These are phyloP conservation scores for Drosophila ercepeae DNA, from an alignment of 1,140 invertebrate genomes.

Conservation along the genomic window DNA sequence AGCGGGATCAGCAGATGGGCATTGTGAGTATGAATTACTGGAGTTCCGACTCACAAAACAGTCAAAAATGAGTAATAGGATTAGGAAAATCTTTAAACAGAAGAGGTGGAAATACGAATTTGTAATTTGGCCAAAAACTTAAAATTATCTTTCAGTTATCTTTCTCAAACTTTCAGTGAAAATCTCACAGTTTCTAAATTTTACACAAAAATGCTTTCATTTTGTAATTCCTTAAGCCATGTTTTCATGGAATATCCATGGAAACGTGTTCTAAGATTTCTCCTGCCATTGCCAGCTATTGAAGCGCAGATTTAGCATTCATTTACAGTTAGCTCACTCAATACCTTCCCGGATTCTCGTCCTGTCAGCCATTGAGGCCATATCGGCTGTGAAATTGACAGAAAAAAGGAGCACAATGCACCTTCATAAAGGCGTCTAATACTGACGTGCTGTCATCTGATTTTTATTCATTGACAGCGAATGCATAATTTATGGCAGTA, in stretches of 20 bases:
- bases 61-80: background rate
- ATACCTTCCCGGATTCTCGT: conserved; percentile 12
- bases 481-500: conserved; percentile 23
- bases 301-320: conserved; percentile 27
- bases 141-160: no score
- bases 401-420: conserved; percentile 46
- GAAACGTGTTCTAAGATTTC: background rate
- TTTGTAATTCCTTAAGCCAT: background rate
- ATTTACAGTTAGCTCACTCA: conserved; percentile 17
- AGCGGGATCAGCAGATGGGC: conserved; percentile 86
- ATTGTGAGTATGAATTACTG: conserved; percentile 46
- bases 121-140: no score
- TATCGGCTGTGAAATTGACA: conserved; percentile 45
- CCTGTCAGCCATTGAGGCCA: conserved; percentile 36
- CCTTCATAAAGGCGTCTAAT: conserved; percentile 7
- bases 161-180: no score
- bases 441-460: conserved; percentile 30
- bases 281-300: conserved; percentile 39
- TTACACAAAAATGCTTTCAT: background rate
- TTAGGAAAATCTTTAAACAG: no score
- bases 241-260: background rate
- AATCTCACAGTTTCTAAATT: background rate
- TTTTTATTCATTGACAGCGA: conserved; percentile 36
- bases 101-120: no score
- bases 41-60: background rate